phyloP scores from a whole-genome alignment of 2,888 invertebrate genomes.

The Xestia rhomboidea region DNA sequence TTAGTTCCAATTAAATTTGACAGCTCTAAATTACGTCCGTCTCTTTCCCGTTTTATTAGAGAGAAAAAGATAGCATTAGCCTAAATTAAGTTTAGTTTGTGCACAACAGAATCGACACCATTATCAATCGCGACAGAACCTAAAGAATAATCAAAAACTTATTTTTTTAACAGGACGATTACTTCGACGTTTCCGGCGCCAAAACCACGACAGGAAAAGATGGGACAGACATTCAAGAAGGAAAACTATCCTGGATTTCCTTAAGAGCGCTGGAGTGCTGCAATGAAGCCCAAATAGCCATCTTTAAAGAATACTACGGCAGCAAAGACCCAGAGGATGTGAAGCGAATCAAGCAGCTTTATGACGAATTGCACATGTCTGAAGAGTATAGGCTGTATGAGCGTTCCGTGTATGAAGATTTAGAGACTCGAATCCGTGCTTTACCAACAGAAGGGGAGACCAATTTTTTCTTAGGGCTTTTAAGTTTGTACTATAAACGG shows the following conservation, averaged over 20 bases:
- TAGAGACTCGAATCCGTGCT: constrained; percentile 16
- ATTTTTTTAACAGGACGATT: constrained; percentile 38
- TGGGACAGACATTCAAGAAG: constrained; percentile 96
- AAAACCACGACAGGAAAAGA: constrained; percentile 7
- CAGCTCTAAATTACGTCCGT: no score
- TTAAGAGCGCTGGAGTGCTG: constrained; percentile 94
- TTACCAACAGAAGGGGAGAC: constrained; percentile 21
- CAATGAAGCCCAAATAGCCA: constrained; percentile 90
- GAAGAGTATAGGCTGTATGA: constrained; percentile 29
- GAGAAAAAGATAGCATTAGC: no score
- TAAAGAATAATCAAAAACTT: neutral
- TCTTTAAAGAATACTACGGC: constrained; percentile 93
- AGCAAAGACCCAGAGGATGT: constrained; percentile 91
- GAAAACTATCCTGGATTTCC: constrained; percentile 97
- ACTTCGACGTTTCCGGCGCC: constrained; percentile 17
- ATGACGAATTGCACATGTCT: constrained; percentile 91
- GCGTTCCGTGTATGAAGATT: constrained; percentile 11
- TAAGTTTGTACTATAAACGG: constrained; percentile 19
- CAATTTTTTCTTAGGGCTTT: constrained; percentile 26
- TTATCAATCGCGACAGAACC: neutral
- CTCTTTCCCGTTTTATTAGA: no score
- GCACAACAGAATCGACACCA: no score
- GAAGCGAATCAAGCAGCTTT: constrained; percentile 77
- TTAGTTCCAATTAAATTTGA: no score
- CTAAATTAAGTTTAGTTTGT: no score